Evolutionary conservation across 2,113 vertebrate species (phyloP).

Genomic region (Polypterus bichir): DNA sequence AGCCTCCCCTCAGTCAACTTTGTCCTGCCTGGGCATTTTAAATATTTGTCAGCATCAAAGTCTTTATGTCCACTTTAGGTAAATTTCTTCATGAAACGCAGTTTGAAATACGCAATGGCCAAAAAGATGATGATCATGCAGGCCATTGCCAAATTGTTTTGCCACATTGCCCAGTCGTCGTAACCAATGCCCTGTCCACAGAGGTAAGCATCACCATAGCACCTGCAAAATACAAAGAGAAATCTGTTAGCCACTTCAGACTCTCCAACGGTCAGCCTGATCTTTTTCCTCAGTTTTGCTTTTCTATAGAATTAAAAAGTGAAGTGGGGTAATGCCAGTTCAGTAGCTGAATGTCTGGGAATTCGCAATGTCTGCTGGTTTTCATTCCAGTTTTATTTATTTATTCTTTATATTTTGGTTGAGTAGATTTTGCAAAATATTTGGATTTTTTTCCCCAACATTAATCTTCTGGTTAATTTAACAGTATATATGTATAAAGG

Average conservation of each 20-base stretch:
- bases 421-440: no score
- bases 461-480: no score
- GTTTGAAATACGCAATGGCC: slow-evolving; percentile 36
- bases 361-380: no score
- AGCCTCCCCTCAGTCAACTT: background rate
- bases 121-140: slow-evolving; percentile 43
- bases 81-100: slow-evolving; percentile 42
- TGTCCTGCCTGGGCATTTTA: background rate
- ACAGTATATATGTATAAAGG: no score
- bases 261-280: no score
- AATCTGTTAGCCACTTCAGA: background rate
- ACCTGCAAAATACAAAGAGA: slow-evolving; percentile 15
- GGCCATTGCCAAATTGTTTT: slow-evolving; percentile 37
- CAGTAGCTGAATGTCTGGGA: no score
- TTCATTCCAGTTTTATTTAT: no score
- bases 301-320: no score
- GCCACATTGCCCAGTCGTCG: slow-evolving; percentile 40
- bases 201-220: slow-evolving; percentile 38
- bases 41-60: background rate
- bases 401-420: no score
- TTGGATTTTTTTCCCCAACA: no score
- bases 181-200: slow-evolving; percentile 32
- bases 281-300: no score
- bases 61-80: slow-evolving; percentile 20
- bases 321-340: no score